Evolutionary conservation across 2,113 vertebrate species (phyloP).

Genomic region (Leuciscus idus): DNA sequence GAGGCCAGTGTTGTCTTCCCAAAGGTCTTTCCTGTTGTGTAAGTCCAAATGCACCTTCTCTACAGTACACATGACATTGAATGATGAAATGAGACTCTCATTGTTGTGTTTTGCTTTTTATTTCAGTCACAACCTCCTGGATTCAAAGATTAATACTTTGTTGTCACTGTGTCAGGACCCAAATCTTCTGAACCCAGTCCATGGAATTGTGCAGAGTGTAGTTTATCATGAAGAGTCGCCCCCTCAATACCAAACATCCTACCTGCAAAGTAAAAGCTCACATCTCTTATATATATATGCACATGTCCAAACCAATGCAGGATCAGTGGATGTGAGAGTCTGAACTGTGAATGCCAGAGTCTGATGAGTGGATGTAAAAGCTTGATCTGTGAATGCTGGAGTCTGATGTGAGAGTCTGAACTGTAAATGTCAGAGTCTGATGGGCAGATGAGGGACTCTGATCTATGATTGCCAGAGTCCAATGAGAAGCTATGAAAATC

Average conservation of each 20-base stretch:
- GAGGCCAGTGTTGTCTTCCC: constrained; percentile 98
- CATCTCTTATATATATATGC: neutral
- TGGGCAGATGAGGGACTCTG: too few species aligned
- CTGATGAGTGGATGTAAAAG: neutral
- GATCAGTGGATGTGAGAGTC: neutral
- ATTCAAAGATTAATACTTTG: constrained; percentile 97
- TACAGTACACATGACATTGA: neutral
- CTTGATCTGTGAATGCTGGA: neutral
- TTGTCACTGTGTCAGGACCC: constrained; percentile 96
- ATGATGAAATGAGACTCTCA: neutral
- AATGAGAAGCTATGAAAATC: too few species aligned
- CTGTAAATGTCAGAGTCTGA: too few species aligned
- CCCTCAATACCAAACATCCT: constrained; percentile 94
- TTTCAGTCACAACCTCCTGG: constrained; percentile 92
- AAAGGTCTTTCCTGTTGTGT: constrained; percentile 98
- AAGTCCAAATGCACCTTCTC: constrained; percentile 70
- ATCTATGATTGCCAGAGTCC: too few species aligned
- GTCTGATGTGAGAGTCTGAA: neutral
- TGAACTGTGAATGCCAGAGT: neutral
- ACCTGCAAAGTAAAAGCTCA: constrained; percentile 60
- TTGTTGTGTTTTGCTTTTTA: neutral
- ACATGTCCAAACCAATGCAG: too few species aligned
- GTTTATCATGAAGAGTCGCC: constrained; percentile 96
- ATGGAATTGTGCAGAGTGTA: constrained; percentile 96
- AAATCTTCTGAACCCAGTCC: constrained; percentile 93